A percentile compares a stretch with the other conserved stretches of the same genome.
These are phyloP conservation scores for Fregata magnificens DNA, from an alignment of 2,113 vertebrate species.

Conservation along the genomic window DNA sequence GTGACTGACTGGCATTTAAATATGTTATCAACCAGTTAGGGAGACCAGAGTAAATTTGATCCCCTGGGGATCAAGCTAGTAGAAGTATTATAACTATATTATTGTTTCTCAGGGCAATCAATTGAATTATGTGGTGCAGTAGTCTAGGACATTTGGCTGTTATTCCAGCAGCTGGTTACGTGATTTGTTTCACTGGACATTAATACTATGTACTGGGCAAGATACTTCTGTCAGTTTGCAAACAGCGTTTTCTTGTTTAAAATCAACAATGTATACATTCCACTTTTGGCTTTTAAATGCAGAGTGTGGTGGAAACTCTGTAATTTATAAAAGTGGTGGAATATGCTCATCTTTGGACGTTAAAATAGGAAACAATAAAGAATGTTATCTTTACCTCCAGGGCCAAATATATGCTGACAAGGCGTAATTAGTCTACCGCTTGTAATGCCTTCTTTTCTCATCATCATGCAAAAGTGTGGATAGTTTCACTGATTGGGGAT, in stretches of 20 bases:
- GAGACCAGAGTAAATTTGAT: constrained; percentile 61
- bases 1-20: constrained; percentile 80
- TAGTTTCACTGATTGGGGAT: neutral
- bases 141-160: constrained; percentile 44
- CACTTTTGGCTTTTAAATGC: neutral
- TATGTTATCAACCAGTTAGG: constrained; percentile 75
- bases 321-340: neutral
- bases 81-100: constrained; percentile 67
- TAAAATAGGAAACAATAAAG: constrained; percentile 43
- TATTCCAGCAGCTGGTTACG: constrained; percentile 20
- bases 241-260: neutral
- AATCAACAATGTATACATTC: neutral
- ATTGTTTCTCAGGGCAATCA: constrained; percentile 66
- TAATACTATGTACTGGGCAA: neutral
- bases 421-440: neutral
- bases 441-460: neutral
- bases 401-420: neutral
- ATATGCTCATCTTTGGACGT: constrained; percentile 2
- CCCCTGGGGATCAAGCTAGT: constrained; percentile 49
- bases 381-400: constrained; percentile 42
- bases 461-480: neutral
- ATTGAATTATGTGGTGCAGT: constrained; percentile 71
- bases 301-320: neutral
- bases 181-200: constrained; percentile 11
- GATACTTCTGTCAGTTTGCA: neutral